Conservation (phyloP, 2,113 vertebrate species). For the Alethe castanea region DNA sequence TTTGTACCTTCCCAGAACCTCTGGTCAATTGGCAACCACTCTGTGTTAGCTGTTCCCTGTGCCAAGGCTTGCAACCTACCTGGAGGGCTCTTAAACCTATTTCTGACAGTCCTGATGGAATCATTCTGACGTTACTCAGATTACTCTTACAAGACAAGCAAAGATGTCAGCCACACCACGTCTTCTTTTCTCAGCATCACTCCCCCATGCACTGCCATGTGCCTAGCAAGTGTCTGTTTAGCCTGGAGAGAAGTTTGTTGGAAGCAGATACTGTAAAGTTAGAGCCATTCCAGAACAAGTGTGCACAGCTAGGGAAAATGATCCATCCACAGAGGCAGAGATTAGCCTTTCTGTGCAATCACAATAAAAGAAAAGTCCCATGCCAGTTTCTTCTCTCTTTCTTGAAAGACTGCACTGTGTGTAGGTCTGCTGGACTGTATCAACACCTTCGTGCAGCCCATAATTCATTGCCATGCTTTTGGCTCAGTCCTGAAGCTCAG, state of each 20-base stretch:
- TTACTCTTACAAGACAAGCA: conserved; percentile 53
- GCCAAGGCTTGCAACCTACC: conserved; percentile 48
- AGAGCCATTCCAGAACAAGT: neutral
- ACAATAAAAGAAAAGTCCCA: neutral
- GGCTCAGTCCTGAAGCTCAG: neutral
- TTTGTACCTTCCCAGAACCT: conserved; percentile 46
- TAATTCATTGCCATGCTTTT: neutral
- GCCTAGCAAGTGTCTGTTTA: conserved; percentile 58
- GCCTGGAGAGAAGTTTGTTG: conserved; percentile 59
- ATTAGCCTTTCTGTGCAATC: neutral
- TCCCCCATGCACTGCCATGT: neutral
- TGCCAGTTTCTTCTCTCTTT: neutral
- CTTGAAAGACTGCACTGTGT: neutral
- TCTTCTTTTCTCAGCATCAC: conserved; percentile 67
- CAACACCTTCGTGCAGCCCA: neutral
- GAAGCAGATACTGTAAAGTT: conserved; percentile 47
- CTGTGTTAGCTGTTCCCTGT: neutral
- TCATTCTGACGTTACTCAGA: conserved; percentile 60
- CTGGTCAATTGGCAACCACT: conserved; percentile 53
- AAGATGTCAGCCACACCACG: conserved; percentile 43
- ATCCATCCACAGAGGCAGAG: conserved; percentile 17
- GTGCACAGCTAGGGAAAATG: neutral
- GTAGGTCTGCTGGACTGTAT: neutral
- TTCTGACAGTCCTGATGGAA: conserved; percentile 63
- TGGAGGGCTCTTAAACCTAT: conserved; percentile 55